Evolutionary conservation across 1,140 invertebrate genomes (phyloP).

Genomic region (Probaryconus sp.): DNA sequence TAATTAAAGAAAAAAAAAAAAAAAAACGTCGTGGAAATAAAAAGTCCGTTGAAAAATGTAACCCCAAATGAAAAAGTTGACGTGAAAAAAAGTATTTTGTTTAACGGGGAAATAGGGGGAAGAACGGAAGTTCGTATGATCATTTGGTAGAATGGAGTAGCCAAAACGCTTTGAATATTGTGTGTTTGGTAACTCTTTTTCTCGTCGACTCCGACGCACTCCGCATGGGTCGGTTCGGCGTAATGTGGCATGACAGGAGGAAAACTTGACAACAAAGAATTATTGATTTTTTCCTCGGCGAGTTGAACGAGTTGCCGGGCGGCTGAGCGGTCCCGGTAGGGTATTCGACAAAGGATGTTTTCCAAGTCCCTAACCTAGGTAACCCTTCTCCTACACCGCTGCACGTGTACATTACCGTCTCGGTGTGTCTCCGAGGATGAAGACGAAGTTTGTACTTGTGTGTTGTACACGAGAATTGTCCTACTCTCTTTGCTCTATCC

Average conservation of each 20-base stretch:
- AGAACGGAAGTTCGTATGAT: slow-evolving; percentile 37
- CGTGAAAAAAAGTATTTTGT: not conserved
- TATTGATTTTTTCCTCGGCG: slow-evolving; percentile 77
- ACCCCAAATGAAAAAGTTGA: too few species aligned
- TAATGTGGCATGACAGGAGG: slow-evolving; percentile 75
- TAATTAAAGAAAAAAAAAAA: too few species aligned
- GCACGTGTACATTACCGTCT: slow-evolving; percentile 55
- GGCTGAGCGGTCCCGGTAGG: slow-evolving; percentile 75
- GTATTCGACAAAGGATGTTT: slow-evolving; percentile 78
- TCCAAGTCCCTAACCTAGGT: slow-evolving; percentile 77
- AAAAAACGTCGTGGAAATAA: not conserved
- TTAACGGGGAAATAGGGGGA: too few species aligned
- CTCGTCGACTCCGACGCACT: slow-evolving; percentile 54
- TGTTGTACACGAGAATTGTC: slow-evolving; percentile 44
- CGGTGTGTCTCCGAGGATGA: slow-evolving; percentile 59
- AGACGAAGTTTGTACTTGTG: slow-evolving; percentile 47
- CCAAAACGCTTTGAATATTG: slow-evolving; percentile 55
- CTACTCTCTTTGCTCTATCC: slow-evolving; percentile 45
- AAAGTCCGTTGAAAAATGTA: too few species aligned
- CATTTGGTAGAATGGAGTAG: slow-evolving; percentile 50
- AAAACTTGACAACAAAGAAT: slow-evolving; percentile 77
- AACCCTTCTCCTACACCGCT: slow-evolving; percentile 74
- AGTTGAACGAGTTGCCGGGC: slow-evolving; percentile 75
- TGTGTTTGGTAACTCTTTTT: slow-evolving; percentile 61
- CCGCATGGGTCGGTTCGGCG: slow-evolving; percentile 53